These are phyloP conservation scores for Lepidurus couesii DNA, from an alignment of 1,140 invertebrate species.

Conservation along the genomic window DNA sequence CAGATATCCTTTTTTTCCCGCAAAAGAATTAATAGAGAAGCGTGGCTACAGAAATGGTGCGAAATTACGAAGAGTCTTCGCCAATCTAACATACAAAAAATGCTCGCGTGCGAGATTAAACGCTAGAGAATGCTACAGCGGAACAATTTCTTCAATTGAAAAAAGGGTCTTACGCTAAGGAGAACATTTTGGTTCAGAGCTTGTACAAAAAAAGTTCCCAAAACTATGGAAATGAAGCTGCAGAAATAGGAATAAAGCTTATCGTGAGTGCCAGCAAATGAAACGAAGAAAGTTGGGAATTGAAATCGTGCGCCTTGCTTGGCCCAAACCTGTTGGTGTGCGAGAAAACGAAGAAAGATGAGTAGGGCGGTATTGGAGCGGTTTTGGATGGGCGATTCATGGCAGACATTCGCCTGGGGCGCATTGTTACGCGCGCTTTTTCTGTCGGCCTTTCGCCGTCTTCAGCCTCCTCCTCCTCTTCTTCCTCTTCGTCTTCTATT, in stretches of 20 bases:
- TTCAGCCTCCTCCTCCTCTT: conserved; percentile 43
- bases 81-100: neutral
- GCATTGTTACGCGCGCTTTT: conserved; percentile 42
- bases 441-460: conserved; percentile 33
- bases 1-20: neutral
- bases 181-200: no score
- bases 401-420: conserved; percentile 66
- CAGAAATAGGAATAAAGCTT: no score
- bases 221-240: no score
- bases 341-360: conserved; percentile 60
- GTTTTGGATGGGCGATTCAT: conserved; percentile 74
- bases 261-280: conserved; percentile 1
- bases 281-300: conserved; percentile 33
- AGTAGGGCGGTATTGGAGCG: conserved; percentile 88
- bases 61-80: neutral
- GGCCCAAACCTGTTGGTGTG: conserved; percentile 48
- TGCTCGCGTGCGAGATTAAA: neutral
- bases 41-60: neutral
- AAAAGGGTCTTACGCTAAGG: no score
- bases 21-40: neutral
- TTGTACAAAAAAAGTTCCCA: no score
- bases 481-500: conserved; percentile 46
- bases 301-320: conserved; percentile 24
- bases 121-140: neutral
- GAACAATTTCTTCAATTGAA: neutral